Conservation (phyloP, 2,888 invertebrate genomes). For the Galeopsomyia nigrocyanea region DNA sequence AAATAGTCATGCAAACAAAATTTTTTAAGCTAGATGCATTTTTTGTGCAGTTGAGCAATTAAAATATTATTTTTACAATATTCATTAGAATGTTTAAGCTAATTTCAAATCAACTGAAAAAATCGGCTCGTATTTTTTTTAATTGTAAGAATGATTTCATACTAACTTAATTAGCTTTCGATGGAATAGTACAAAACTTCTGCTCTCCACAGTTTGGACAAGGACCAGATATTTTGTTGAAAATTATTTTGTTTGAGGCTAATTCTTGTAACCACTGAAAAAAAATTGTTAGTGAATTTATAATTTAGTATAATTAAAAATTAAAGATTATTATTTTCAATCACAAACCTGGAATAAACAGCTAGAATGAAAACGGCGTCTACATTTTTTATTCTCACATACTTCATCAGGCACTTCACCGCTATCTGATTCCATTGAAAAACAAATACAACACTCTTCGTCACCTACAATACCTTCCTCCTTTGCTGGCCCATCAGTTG, state of each 20-base stretch:
- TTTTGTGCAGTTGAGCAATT: background rate
- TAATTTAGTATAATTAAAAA: background rate
- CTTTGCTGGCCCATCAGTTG: conserved; percentile 31
- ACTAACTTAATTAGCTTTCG: conserved; percentile 17
- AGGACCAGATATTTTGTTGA: conserved; percentile 59
- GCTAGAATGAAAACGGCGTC: conserved; percentile 59
- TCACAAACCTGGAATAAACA: conserved; percentile 60
- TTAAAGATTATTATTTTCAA: background rate
- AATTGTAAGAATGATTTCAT: background rate
- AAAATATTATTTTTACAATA: conserved; percentile 16
- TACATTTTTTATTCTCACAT: conserved; percentile 62
- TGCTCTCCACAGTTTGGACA: conserved; percentile 62
- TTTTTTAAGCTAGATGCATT: too few relatives aligned
- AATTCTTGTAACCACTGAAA: conserved; percentile 62
- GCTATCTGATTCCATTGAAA: conserved; percentile 56
- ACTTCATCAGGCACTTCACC: conserved; percentile 58
- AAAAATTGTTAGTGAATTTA: conserved; percentile 20
- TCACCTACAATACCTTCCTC: conserved; percentile 55
- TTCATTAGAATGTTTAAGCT: conserved; percentile 8
- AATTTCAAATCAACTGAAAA: background rate
- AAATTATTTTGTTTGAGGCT: conserved; percentile 58
- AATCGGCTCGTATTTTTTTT: too few relatives aligned
- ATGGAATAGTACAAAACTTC: conserved; percentile 57
- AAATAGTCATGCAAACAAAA: background rate
- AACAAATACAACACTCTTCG: conserved; percentile 66